Percentiles rank a stretch among this genome's conserved stretches.
These are phyloP conservation scores for Cranoglanis bouderius DNA, from an alignment of 2,113 vertebrate genomes.

Conservation along the genomic window DNA sequence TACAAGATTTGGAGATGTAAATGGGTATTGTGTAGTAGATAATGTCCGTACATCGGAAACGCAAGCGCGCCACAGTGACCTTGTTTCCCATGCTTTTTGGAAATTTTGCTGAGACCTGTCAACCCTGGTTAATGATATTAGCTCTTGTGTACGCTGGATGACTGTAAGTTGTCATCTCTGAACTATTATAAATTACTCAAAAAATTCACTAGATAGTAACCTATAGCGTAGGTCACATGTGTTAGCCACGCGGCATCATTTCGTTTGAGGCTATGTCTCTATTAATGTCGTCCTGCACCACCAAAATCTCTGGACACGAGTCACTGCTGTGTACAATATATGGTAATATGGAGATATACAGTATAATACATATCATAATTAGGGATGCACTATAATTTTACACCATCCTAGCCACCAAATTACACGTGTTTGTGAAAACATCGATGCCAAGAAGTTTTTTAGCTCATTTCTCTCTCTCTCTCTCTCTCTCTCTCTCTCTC, in stretches of 20 bases:
- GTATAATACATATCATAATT: neutral
- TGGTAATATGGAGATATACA: neutral
- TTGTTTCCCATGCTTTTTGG: neutral
- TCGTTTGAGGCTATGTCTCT: no score
- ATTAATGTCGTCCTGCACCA: neutral
- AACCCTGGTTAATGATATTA: neutral
- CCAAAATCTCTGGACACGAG: neutral
- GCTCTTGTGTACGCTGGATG: no score
- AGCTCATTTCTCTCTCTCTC: no score
- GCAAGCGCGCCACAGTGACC: neutral
- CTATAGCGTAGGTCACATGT: no score
- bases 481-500: constrained; percentile 54
- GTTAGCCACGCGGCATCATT: no score
- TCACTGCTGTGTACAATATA: neutral
- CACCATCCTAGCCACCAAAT: neutral
- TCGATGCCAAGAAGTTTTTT: neutral
- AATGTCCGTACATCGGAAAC: neutral
- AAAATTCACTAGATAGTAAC: no score
- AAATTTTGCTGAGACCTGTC: neutral
- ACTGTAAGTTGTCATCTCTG: neutral
- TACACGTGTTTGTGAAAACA: neutral
- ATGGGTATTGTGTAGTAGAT: neutral
- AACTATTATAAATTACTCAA: neutral
- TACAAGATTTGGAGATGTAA: neutral
- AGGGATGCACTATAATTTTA: neutral